Evolutionary conservation across 2,888 invertebrate genomes (phyloP).

Genomic region (Trypoxylon attenuatum): DNA sequence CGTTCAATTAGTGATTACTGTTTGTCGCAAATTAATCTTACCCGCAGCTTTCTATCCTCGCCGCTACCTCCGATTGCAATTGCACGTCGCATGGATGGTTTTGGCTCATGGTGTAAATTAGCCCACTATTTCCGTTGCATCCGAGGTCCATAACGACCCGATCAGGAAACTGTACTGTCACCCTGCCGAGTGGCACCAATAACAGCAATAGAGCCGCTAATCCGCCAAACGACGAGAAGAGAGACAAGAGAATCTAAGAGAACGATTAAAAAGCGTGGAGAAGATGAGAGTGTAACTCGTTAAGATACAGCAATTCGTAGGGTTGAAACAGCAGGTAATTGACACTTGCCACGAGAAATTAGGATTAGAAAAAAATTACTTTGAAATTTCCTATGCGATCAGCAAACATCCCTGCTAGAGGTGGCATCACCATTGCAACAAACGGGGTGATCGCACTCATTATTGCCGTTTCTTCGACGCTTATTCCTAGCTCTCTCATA

Average conservation of each 20-base stretch:
- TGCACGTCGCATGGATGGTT: conserved; percentile 64
- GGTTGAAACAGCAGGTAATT: not conserved
- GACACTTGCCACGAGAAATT: not conserved
- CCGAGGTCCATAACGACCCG: conserved; percentile 78
- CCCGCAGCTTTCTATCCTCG: conserved; percentile 69
- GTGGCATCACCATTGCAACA: conserved; percentile 86
- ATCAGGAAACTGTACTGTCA: conserved; percentile 81
- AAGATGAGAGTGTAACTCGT: no score
- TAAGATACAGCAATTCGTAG: not conserved
- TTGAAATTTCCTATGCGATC: conserved; percentile 89
- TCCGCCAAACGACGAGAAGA: conserved; percentile 82
- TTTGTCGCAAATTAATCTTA: no score
- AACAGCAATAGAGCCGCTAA: conserved; percentile 81
- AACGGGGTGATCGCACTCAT: conserved; percentile 87
- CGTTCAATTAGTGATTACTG: not conserved
- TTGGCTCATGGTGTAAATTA: conserved; percentile 63
- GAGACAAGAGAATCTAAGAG: conserved; percentile 79
- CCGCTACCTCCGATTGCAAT: conserved; percentile 52
- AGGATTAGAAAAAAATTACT: conserved; percentile 74
- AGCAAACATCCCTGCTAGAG: conserved; percentile 84
- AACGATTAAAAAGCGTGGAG: not conserved
- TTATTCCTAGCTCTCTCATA: conserved; percentile 86
- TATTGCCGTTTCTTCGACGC: conserved; percentile 86
- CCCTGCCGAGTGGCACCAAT: conserved; percentile 83
- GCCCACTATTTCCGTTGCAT: conserved; percentile 70